A percentile compares a stretch with the other conserved stretches of the same genome.
Conservation (phyloP, 2,113 vertebrate species). For the Chascanopsetta lugubris region DNA sequence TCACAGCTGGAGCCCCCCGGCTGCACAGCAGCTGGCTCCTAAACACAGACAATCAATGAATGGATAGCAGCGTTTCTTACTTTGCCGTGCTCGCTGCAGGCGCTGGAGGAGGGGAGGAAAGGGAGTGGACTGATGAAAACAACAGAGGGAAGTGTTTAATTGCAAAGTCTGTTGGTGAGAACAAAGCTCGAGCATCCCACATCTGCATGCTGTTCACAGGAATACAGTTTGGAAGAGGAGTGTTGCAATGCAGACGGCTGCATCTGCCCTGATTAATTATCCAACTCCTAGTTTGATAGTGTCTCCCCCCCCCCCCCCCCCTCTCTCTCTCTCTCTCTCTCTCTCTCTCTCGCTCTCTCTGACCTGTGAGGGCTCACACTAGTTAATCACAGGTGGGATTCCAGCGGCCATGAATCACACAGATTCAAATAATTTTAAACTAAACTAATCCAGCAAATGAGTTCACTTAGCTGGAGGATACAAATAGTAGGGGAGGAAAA, state of each 20-base stretch:
- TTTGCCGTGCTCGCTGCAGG: slow-evolving; percentile 21
- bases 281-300: slow-evolving; percentile 39
- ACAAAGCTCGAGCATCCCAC: neutral
- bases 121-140: slow-evolving; percentile 21
- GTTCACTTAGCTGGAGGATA: slow-evolving; percentile 26
- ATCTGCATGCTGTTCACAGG: slow-evolving; percentile 8
- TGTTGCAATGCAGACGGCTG: slow-evolving; percentile 11
- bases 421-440: slow-evolving; percentile 40
- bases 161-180: slow-evolving; percentile 1
- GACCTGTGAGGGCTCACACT: neutral
- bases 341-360: slow-evolving; percentile 29
- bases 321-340: too few species aligned
- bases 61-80: slow-evolving; percentile 2
- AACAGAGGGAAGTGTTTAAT: slow-evolving; percentile 34
- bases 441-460: slow-evolving; percentile 40
- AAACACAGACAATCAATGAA: slow-evolving; percentile 40
- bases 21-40: slow-evolving; percentile 11
- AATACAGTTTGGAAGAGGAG: neutral
- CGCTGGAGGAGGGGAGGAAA: slow-evolving; percentile 3
- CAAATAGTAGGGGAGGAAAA: neutral
- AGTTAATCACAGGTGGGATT: slow-evolving; percentile 46
- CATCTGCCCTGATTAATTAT: slow-evolving; percentile 46
- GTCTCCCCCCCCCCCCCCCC: too few species aligned
- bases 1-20: neutral
- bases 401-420: slow-evolving; percentile 28